Evolutionary conservation across 2,888 invertebrate genomes (phyloP).

Genomic region (Macaria liturata): DNA sequence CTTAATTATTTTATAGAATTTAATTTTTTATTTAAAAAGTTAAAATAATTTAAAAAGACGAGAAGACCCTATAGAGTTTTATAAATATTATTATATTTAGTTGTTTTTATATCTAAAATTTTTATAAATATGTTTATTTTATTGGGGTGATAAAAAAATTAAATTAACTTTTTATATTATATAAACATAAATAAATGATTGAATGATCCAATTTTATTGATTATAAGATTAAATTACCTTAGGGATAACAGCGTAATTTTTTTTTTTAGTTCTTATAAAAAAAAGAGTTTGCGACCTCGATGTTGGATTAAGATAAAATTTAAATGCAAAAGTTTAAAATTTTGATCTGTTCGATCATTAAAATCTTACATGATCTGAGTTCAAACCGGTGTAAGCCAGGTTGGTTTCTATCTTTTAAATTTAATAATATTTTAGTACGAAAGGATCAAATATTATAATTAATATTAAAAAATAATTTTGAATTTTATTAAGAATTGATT

Average conservation of each 20-base stretch:
- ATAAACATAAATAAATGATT: conserved; percentile 65
- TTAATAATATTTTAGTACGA: conserved; percentile 88
- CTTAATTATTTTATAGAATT: conserved; percentile 60
- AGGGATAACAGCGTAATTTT: conserved; percentile 94
- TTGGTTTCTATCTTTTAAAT: conserved; percentile 91
- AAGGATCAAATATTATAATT: conserved; percentile 87
- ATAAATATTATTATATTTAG: conserved; percentile 62
- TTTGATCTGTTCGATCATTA: conserved; percentile 92
- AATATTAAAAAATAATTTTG: conserved; percentile 65
- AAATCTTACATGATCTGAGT: conserved; percentile 95
- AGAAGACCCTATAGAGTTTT: conserved; percentile 92
- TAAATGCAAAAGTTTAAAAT: conserved; percentile 86
- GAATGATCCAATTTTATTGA: conserved; percentile 83
- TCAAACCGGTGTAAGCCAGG: conserved; percentile 93
- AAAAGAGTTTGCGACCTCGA: conserved; percentile 93
- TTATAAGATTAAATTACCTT: conserved; percentile 89
- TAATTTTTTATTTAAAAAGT: conserved; percentile 85
- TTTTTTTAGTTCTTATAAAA: conserved; percentile 89
- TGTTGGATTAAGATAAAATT: conserved; percentile 92
- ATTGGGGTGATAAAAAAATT: conserved; percentile 87
- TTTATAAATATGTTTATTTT: conserved; percentile 72
- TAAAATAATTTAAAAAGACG: conserved; percentile 87
- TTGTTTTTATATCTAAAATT: conserved; percentile 55
- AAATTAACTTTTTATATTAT: conserved; percentile 76
- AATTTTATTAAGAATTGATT: conserved; percentile 50